A percentile compares a stretch with the other conserved stretches of the same genome.
phyloP scores from a whole-genome alignment of 2,888 invertebrate species.

The Onchidella celtica region DNA sequence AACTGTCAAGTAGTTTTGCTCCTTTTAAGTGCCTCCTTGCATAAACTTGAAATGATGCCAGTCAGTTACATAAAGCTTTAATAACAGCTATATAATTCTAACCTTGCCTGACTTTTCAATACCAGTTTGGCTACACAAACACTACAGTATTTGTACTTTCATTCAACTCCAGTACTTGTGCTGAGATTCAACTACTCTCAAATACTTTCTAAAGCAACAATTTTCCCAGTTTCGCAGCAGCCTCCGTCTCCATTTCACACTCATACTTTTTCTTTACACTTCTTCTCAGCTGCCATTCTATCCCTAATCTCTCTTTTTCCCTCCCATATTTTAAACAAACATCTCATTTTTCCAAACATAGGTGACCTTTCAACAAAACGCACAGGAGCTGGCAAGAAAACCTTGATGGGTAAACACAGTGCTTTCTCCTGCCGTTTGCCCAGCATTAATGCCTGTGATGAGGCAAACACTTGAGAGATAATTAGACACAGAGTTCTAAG shows the following conservation, averaged over 20 bases:
- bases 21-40: too few species aligned
- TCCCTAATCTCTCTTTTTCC: background rate
- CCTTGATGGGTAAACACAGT: slow-evolving; percentile 21
- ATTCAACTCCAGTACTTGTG: too few species aligned
- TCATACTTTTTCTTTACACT: background rate
- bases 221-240: too few species aligned
- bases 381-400: background rate
- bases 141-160: too few species aligned
- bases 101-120: too few species aligned
- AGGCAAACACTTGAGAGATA: slow-evolving; percentile 30
- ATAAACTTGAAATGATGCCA: too few species aligned
- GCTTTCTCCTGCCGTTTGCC: slow-evolving; percentile 12
- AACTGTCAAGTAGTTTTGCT: too few species aligned
- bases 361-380: background rate
- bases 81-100: too few species aligned
- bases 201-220: too few species aligned
- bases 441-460: slow-evolving; percentile 4
- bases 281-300: background rate
- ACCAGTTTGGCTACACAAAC: too few species aligned
- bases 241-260: background rate
- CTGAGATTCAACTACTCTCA: too few species aligned
- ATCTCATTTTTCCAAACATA: background rate
- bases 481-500: background rate
- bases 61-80: too few species aligned
- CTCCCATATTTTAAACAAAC: background rate